These are phyloP conservation scores for Dicerorhinus sumatrensis DNA, from an alignment of 2,113 vertebrate species.

Conservation along the genomic window DNA sequence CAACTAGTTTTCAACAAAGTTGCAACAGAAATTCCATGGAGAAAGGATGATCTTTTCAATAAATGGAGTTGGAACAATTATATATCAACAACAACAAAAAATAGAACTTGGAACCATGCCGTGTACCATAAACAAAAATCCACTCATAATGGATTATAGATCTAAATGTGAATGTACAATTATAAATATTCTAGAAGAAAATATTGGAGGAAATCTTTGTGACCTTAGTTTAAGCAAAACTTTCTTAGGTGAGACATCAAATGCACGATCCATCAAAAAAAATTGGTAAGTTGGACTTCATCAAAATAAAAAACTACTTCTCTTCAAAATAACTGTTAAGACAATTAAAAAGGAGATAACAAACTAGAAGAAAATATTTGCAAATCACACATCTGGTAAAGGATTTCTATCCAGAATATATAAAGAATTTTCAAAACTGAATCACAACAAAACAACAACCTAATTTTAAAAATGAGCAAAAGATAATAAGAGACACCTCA, in stretches of 20 bases:
- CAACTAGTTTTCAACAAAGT: not conserved
- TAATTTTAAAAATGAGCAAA: not conserved
- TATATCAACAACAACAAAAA: not conserved
- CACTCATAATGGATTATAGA: too few species aligned
- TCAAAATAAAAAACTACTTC: not conserved
- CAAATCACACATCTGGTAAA: not conserved
- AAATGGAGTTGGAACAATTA: too few species aligned
- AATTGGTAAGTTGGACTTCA: too few species aligned
- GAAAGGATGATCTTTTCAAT: not conserved
- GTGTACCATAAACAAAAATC: not conserved
- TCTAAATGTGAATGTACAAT: not conserved
- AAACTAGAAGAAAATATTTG: not conserved
- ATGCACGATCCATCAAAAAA: not conserved
- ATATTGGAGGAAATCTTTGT: not conserved
- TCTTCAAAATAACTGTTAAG: not conserved
- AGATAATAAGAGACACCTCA: not conserved
- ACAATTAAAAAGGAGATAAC: not conserved
- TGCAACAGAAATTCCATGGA: too few species aligned
- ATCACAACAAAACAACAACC: not conserved
- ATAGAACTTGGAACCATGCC: not conserved
- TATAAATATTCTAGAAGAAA: not conserved
- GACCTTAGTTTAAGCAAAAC: not conserved
- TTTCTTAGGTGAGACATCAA: not conserved
- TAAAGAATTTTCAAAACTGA: not conserved
- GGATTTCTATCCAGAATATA: not conserved